A percentile compares a stretch with the other conserved stretches of the same genome.
These are phyloP conservation scores for Pasiphila rectangulata DNA, from an alignment of 2,888 invertebrate species.

Conservation along the genomic window DNA sequence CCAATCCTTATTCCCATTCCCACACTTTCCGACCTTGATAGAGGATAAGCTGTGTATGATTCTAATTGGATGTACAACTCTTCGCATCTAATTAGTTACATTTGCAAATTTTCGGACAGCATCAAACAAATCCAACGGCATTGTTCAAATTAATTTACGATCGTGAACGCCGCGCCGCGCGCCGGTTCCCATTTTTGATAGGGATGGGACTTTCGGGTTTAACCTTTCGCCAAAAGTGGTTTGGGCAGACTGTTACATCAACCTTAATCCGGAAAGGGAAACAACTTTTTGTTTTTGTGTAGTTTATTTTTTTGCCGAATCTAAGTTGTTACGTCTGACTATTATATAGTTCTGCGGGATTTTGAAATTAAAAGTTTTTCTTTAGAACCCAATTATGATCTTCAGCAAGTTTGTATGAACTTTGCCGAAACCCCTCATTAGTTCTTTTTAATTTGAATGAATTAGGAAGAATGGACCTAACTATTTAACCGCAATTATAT, in stretches of 20 bases:
- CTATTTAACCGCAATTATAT: too few species aligned
- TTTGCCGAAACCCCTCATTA: too few species aligned
- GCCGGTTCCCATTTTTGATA: constrained; percentile 32
- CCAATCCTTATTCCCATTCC: constrained; percentile 6
- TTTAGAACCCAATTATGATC: too few species aligned
- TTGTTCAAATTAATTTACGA: constrained; percentile 52
- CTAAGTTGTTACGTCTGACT: too few species aligned
- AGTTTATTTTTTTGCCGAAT: too few species aligned
- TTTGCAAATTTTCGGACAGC: constrained; percentile 36
- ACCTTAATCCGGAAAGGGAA: neutral
- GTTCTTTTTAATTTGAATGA: too few species aligned
- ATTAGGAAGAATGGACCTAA: too few species aligned
- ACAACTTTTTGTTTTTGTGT: too few species aligned
- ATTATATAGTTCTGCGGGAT: too few species aligned
- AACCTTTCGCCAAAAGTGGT: neutral
- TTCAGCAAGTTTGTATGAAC: too few species aligned
- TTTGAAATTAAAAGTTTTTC: too few species aligned
- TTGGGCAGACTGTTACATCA: neutral
- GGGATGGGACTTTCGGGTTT: constrained; percentile 9
- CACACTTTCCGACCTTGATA: constrained; percentile 15
- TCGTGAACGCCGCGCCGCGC: constrained; percentile 34
- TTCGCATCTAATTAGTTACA: constrained; percentile 49
- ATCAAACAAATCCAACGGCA: constrained; percentile 41
- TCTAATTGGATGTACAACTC: neutral
- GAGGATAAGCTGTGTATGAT: constrained; percentile 1